Evolutionary conservation across 2,113 vertebrate genomes (phyloP).

Genomic region (Sphaerodactylus townsendi): DNA sequence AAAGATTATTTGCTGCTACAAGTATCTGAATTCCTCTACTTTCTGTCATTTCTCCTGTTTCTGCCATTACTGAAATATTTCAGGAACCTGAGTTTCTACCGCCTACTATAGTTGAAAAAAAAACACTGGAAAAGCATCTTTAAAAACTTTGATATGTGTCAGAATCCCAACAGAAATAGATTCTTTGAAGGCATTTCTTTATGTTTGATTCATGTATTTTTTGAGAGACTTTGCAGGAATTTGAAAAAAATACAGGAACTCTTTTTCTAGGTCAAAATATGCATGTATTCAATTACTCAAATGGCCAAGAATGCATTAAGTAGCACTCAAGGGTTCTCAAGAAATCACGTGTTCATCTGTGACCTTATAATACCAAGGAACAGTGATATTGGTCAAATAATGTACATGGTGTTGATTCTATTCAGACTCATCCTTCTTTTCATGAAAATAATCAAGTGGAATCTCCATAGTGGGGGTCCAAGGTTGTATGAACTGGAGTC

Average conservation of each 20-base stretch:
- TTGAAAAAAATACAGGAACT: neutral
- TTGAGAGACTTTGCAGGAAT: constrained; percentile 1
- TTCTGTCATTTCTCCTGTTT: neutral
- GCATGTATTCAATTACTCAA: neutral
- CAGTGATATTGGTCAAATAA: constrained; percentile 8
- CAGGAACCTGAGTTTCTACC: constrained; percentile 15
- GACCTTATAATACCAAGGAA: constrained; percentile 17
- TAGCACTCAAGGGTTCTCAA: constrained; percentile 28
- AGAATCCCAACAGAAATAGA: neutral
- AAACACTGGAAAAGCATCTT: neutral
- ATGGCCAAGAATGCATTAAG: constrained; percentile 31
- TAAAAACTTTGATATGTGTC: neutral
- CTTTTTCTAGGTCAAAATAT: constrained; percentile 2
- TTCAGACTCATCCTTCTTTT: neutral
- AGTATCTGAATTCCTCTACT: neutral
- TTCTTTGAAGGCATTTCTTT: constrained; percentile 1
- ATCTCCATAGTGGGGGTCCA: neutral
- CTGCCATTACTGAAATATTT: constrained; percentile 30
- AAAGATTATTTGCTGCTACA: too few relatives aligned
- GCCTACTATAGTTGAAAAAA: constrained; percentile 24
- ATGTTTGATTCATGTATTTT: neutral
- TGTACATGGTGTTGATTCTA: neutral
- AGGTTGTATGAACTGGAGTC: neutral
- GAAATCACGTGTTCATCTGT: neutral
- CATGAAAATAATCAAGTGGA: neutral